Base-by-base conservation (phyloP, 2,797 vertebrate genomes). In the Menidia menidia region DNA sequence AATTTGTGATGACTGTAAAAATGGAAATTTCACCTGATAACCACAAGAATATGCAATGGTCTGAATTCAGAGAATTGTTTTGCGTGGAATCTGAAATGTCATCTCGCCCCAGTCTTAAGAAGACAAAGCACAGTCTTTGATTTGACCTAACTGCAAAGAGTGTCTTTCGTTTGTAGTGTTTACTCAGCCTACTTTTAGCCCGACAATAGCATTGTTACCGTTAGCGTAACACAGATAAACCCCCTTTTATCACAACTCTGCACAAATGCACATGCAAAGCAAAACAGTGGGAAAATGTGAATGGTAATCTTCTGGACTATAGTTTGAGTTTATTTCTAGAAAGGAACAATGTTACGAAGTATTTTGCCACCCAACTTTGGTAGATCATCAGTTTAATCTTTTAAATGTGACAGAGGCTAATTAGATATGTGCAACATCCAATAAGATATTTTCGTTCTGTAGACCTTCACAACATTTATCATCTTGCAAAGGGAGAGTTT, bases 181-280 rank as follows among this genome's bases (percentile, higher is more conserved):
- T 71, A 39, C 19, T 19, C 62, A 75, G 71, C 65, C 74, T 80
- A 72, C 74, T 63, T 83, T 9, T n/a, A 79, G 33, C 61, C 18
- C 47, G 12, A 50, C 47, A 9, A 50, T 11, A 4, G 47, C 12
- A 48, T 69, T 70, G 50, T 87, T 73, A 70, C 16, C 0, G 56
- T 25, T 30, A 8, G 2, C 58, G 50, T 75, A 45, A 58, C 69
- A 75, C n/a, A 57, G 3, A 50, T 48, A 52, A 52, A 51, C n/a
- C 33, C 42, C 43, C 35, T 59, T 51, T 66, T 39, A 41, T 68
- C 6, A 0, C 61, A 45, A 65, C 30, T 73, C 71, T 4, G 33
- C 8, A 8, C 33, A 3, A 25, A 51, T 4, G 48, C 5, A 11
- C 19, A 18, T 51, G 3, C 47, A 18, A 9, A 2, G 7, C 18